Percentiles rank a stretch among this genome's conserved stretches.
Conservation (phyloP, 1,140 invertebrate genomes). For the Drosophila ananassae region DNA sequence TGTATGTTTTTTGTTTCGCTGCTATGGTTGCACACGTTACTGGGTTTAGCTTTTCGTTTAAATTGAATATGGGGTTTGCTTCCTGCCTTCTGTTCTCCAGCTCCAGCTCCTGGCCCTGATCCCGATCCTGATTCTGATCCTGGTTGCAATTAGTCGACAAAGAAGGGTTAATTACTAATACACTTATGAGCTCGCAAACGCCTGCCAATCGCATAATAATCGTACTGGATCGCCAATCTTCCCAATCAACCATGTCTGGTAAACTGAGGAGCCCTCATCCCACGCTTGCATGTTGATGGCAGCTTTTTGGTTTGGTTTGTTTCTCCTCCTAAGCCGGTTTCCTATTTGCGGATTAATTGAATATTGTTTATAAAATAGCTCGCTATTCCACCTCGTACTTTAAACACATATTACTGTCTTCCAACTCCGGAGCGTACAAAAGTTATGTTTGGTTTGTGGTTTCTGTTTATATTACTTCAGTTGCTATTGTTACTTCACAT, state of each 20-base stretch:
- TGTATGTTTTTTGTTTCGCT: constrained; percentile 61
- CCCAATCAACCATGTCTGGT: constrained; percentile 47
- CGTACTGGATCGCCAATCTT: constrained; percentile 43
- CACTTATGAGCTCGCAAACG: constrained; percentile 33
- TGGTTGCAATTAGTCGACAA: constrained; percentile 46
- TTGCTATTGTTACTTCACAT: constrained; percentile 76
- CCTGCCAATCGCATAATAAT: constrained; percentile 58
- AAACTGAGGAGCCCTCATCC: constrained; percentile 26
- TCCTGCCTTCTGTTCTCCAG: constrained; percentile 10
- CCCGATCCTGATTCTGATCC: background rate
- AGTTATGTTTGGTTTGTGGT: constrained; percentile 11
- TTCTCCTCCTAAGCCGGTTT: constrained; percentile 5
- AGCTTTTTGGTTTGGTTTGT: constrained; percentile 61
- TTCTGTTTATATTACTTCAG: constrained; percentile 41
- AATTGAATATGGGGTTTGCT: constrained; percentile 63
- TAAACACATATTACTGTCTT: constrained; percentile 64
- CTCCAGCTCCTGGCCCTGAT: too few species aligned
- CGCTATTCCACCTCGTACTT: constrained; percentile 58
- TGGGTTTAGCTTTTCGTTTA: constrained; percentile 27
- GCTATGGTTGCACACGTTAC: constrained; percentile 75
- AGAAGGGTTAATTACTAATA: constrained; percentile 56
- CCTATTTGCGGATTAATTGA: constrained; percentile 48
- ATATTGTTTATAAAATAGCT: constrained; percentile 72
- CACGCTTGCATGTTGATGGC: constrained; percentile 58
- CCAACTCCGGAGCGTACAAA: constrained; percentile 49